phyloP scores from a whole-genome alignment of 2,113 vertebrate genomes.

The Agelaius phoeniceus region DNA sequence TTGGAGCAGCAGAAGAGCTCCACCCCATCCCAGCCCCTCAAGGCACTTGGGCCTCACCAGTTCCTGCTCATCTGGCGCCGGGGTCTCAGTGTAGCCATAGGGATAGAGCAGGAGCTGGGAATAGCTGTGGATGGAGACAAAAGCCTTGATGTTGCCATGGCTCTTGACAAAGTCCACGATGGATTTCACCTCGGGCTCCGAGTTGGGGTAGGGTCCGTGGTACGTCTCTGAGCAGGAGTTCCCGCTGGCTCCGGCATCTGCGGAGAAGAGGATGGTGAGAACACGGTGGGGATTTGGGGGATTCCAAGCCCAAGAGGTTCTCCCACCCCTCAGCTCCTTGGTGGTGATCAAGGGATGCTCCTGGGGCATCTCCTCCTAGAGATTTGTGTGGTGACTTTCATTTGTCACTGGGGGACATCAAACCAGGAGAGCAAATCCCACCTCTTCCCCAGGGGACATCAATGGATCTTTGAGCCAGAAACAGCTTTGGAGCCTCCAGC shows the following conservation, averaged over 20 bases:
- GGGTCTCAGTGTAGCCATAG: constrained; percentile 81
- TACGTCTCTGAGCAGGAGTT: constrained; percentile 85
- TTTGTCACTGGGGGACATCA: neutral
- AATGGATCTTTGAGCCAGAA: neutral
- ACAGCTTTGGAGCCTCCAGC: neutral
- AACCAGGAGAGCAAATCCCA: neutral
- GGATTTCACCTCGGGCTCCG: constrained; percentile 89
- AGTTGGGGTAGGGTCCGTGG: constrained; percentile 80
- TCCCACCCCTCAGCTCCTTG: neutral
- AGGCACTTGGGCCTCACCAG: constrained; percentile 74
- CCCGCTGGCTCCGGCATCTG: constrained; percentile 83
- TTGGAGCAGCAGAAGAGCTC: neutral
- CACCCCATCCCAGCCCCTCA: neutral
- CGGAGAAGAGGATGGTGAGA: neutral
- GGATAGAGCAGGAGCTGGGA: constrained; percentile 94
- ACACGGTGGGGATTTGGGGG: neutral
- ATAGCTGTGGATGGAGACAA: constrained; percentile 93
- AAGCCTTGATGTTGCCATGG: constrained; percentile 89
- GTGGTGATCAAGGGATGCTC: fast-evolving
- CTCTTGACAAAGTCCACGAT: constrained; percentile 90
- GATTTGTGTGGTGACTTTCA: neutral
- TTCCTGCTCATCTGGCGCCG: constrained; percentile 70
- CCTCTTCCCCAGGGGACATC: neutral
- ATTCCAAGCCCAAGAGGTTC: neutral
- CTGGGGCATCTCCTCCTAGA: neutral